Evolutionary conservation across 2,888 invertebrate genomes (phyloP).

Genomic region (Andricus quercusramuli): DNA sequence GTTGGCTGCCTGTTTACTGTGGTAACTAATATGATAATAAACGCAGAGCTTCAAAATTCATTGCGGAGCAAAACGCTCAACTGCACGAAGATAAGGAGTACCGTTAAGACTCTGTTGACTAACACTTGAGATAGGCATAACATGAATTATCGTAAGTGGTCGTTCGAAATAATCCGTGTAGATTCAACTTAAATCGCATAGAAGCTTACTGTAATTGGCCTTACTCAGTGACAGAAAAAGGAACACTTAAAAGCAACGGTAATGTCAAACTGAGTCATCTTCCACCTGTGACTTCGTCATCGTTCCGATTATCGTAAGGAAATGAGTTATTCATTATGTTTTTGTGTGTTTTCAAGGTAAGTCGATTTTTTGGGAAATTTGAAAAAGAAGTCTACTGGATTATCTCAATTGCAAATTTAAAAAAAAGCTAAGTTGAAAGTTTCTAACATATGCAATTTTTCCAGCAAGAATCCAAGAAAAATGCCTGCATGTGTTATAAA

Average conservation of each 20-base stretch:
- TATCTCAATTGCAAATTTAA: no score
- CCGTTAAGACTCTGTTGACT: conserved; percentile 20
- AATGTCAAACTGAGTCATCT: conserved; percentile 21
- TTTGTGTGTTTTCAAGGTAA: no score
- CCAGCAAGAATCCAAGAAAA: no score
- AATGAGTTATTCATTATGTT: background rate
- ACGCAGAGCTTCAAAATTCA: background rate
- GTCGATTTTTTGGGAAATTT: no score
- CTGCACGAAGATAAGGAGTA: background rate
- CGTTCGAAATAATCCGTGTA: background rate
- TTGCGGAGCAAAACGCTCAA: conserved; percentile 8
- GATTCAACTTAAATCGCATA: conserved; percentile 6
- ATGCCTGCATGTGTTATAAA: no score
- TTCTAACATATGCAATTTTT: no score
- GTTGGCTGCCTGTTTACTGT: conserved; percentile 44
- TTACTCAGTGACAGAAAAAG: conserved; percentile 26
- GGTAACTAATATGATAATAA: conserved; percentile 59
- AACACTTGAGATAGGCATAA: conserved; percentile 14
- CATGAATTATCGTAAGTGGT: conserved; percentile 21
- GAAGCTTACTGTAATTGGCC: conserved; percentile 11
- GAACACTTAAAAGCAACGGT: conserved; percentile 9
- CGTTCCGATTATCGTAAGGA: background rate
- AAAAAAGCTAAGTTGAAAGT: no score
- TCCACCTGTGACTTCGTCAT: conserved; percentile 15
- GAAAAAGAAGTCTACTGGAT: no score